These are phyloP conservation scores for Diglossa cyanea DNA, from an alignment of 2,797 vertebrate genomes.

Conservation along the genomic window DNA sequence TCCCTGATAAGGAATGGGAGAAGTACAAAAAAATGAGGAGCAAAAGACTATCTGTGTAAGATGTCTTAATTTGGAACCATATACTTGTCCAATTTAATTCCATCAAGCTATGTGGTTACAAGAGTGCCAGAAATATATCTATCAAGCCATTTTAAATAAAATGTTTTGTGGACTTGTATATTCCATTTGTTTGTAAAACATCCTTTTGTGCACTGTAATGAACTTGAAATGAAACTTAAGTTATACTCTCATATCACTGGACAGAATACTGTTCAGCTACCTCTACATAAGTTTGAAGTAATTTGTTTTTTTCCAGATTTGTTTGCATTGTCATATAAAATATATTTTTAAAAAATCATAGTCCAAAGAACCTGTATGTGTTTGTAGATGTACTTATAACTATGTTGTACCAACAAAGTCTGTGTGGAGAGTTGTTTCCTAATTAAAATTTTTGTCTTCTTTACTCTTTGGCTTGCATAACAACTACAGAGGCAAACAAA, in stretches of 20 bases:
- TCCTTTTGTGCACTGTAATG: constrained; percentile 69
- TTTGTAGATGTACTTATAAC: constrained; percentile 64
- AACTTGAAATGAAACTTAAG: constrained; percentile 69
- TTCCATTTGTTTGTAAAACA: constrained; percentile 66
- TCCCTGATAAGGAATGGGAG: constrained; percentile 11
- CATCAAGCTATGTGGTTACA: constrained; percentile 46
- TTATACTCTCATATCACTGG: constrained; percentile 58
- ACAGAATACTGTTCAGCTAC: constrained; percentile 74
- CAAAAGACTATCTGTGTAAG: constrained; percentile 42
- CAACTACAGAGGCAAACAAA: background rate
- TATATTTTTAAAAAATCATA: constrained; percentile 51
- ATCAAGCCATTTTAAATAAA: constrained; percentile 62
- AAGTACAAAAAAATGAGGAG: constrained; percentile 20
- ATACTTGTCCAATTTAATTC: constrained; percentile 44
- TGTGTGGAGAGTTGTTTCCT: constrained; percentile 67
- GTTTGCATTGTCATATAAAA: constrained; percentile 59
- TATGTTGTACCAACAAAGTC: constrained; percentile 65
- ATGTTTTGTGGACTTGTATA: constrained; percentile 55
- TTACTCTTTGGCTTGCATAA: constrained; percentile 58
- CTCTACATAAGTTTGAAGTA: constrained; percentile 72
- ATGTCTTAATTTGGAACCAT: constrained; percentile 56
- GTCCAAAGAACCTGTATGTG: constrained; percentile 60
- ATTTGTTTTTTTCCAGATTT: constrained; percentile 32
- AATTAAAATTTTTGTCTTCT: constrained; percentile 71
- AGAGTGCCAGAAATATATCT: constrained; percentile 62